These are phyloP conservation scores for Lytechinus variegatus DNA, from an alignment of 35 echinoderm and acorn worm genomes.

Conservation along the genomic window DNA sequence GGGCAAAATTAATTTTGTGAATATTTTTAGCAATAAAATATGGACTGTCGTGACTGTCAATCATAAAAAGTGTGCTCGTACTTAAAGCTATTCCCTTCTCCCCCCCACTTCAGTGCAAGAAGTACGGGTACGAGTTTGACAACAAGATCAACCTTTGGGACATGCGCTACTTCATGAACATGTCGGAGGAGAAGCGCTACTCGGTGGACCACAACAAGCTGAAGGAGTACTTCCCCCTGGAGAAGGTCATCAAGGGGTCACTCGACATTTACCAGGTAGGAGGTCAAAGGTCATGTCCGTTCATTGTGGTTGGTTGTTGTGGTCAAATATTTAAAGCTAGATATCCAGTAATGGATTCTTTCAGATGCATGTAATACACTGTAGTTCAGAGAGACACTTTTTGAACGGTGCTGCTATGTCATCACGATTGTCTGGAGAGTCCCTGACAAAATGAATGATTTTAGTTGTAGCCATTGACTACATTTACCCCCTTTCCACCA, in stretches of 20 bases:
- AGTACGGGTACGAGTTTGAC: slow-evolving; percentile 68
- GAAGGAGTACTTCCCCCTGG: slow-evolving; percentile 97
- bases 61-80: too few species aligned
- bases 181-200: slow-evolving; percentile 89
- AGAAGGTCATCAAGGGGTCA: slow-evolving; percentile 87
- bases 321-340: background rate
- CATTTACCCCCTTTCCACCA: too few species aligned
- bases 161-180: slow-evolving; percentile 99
- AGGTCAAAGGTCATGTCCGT: background rate
- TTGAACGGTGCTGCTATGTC: too few species aligned
- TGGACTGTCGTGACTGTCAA: too few species aligned
- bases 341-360: background rate
- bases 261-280: slow-evolving; percentile 97
- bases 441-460: too few species aligned
- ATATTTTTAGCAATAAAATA: too few species aligned
- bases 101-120: slow-evolving; percentile 71
- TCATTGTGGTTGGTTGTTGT: background rate
- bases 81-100: background rate
- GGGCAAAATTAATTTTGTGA: too few species aligned
- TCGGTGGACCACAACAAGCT: slow-evolving; percentile 94
- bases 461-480: too few species aligned
- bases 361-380: too few species aligned
- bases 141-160: slow-evolving; percentile 95
- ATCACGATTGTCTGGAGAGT: too few species aligned
- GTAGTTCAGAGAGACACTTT: too few species aligned